Percentiles rank a stretch among this genome's conserved stretches.
These are phyloP conservation scores for Ptychochromis oligacanthus DNA, from an alignment of 2,113 vertebrate genomes.

Conservation along the genomic window DNA sequence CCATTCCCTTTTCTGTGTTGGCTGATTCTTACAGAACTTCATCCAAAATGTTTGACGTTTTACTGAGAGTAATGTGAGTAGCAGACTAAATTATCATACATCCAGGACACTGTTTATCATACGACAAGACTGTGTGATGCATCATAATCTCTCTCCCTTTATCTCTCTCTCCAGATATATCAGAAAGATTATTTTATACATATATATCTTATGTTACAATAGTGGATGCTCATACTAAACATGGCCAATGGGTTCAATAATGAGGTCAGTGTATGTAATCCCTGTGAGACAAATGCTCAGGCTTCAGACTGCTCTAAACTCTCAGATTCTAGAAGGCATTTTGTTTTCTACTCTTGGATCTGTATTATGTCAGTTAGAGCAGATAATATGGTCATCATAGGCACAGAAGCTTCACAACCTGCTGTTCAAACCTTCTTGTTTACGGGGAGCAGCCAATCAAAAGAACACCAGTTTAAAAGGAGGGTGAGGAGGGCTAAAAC, in stretches of 20 bases:
- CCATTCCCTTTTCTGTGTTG: background rate
- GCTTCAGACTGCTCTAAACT: background rate
- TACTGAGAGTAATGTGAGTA: background rate
- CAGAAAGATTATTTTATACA: background rate
- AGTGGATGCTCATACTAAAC: background rate
- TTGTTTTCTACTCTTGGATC: background rate
- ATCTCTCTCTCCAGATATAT: background rate
- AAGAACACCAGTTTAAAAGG: background rate
- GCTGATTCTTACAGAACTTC: background rate
- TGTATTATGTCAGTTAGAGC: background rate
- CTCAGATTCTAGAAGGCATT: no score
- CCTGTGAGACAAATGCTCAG: no score
- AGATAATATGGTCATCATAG: background rate
- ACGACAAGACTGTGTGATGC: background rate
- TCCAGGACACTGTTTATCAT: background rate
- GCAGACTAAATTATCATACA: background rate
- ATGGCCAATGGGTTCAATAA: background rate
- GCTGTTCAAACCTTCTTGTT: background rate
- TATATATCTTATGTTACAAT: background rate
- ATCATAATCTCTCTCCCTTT: background rate
- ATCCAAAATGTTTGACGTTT: background rate
- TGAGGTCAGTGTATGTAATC: background rate
- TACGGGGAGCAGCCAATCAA: background rate
- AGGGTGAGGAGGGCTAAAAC: background rate
- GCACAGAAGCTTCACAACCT: fast-evolving